Conservation (phyloP, 23 tunicate genomes). For the Styela clava region DNA sequence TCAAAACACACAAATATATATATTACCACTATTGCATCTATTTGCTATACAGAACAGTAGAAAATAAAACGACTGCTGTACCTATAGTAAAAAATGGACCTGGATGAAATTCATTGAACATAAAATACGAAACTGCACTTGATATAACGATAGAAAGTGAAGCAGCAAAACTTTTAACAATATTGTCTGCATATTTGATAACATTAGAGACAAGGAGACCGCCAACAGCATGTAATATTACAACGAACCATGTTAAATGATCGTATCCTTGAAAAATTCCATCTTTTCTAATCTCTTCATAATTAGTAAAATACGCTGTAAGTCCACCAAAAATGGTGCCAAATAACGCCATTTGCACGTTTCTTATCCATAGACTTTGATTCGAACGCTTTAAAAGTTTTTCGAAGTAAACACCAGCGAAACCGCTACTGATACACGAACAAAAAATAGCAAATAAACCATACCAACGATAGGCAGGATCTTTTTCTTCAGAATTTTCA, state of each 20-base stretch:
- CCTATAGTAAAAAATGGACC: constrained; percentile 26
- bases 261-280: constrained; percentile 81
- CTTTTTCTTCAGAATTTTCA: constrained; percentile 3
- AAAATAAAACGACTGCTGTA: neutral
- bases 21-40: no score
- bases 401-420: constrained; percentile 93
- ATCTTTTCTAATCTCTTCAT: constrained; percentile 26
- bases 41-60: constrained; percentile 13
- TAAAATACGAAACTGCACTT: constrained; percentile 44
- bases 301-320: constrained; percentile 20
- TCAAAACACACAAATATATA: no score
- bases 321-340: constrained; percentile 49
- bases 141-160: constrained; percentile 68
- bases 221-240: constrained; percentile 78
- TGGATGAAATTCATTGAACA: constrained; percentile 63
- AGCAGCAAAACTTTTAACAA: constrained; percentile 75
- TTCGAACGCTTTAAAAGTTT: constrained; percentile 48
- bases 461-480: constrained; percentile 22
- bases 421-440: constrained; percentile 67
- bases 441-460: constrained; percentile 43
- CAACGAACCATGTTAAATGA: constrained; percentile 29
- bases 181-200: constrained; percentile 72
- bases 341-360: constrained; percentile 75
- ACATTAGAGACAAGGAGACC: constrained; percentile 75
- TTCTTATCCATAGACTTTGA: constrained; percentile 61